Percentiles rank a stretch among this genome's conserved stretches.
These are phyloP conservation scores for Lepidonotus clava DNA, from an alignment of 2,888 invertebrate species.

Conservation along the genomic window DNA sequence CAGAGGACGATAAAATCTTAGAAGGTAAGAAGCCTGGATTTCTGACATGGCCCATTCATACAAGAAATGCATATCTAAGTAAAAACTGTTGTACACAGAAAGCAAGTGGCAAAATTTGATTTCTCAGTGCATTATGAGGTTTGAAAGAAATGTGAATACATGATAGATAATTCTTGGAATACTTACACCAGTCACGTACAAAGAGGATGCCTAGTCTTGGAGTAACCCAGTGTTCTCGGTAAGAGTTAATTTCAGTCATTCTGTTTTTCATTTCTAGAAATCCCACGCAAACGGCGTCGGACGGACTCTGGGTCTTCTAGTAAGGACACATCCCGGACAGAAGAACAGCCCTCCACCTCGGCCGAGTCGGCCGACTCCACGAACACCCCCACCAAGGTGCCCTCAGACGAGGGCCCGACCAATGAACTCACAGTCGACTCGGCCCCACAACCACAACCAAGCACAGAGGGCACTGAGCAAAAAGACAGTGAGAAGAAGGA, in stretches of 20 bases:
- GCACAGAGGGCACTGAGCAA: neutral
- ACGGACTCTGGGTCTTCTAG: constrained; percentile 49
- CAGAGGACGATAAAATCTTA: neutral
- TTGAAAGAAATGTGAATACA: too few species aligned
- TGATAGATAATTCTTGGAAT: too few species aligned
- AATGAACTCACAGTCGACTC: neutral
- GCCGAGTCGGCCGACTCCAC: neutral
- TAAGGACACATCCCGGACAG: neutral
- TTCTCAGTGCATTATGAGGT: too few species aligned
- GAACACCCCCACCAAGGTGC: neutral
- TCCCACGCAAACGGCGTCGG: constrained; percentile 54
- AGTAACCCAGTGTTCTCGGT: neutral
- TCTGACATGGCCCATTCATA: too few species aligned
- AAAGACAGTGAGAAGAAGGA: constrained; percentile 4
- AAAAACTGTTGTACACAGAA: too few species aligned
- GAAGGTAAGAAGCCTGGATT: too few species aligned
- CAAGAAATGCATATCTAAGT: too few species aligned
- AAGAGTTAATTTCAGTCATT: too few species aligned
- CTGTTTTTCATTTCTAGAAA: neutral
- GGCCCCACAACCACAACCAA: too few species aligned
- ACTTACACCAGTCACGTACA: too few species aligned
- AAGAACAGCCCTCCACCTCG: constrained; percentile 28
- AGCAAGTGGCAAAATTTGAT: too few species aligned
- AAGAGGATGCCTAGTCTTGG: too few species aligned
- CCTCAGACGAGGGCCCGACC: neutral